Conservation (phyloP, 2,797 vertebrate genomes). For the Gymnocypris eckloni region DNA sequence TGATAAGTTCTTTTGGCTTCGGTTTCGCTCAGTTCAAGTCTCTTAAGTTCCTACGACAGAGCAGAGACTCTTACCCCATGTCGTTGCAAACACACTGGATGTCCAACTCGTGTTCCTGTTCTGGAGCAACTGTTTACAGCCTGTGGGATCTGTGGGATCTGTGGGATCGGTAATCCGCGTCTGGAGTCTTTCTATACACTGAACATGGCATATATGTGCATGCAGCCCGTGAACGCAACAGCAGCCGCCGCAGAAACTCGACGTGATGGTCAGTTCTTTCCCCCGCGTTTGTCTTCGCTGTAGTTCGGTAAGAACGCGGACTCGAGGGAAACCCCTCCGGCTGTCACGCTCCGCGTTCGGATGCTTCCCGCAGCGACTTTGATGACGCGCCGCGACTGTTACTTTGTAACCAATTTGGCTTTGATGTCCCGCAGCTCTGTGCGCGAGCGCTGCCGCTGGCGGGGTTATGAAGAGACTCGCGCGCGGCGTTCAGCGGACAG, state of each 20-base stretch:
- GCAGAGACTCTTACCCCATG: slow-evolving; percentile 74
- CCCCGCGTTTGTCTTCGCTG: slow-evolving; percentile 21
- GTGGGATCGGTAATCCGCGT: background rate
- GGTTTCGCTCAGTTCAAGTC: background rate
- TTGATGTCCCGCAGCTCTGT: slow-evolving; percentile 21
- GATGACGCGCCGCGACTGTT: slow-evolving; percentile 31
- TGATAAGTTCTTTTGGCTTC: background rate
- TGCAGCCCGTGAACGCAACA: slow-evolving; percentile 6
- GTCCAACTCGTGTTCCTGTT: slow-evolving; percentile 13
- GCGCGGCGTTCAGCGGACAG: slow-evolving; percentile 45
- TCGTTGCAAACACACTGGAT: slow-evolving; percentile 61
- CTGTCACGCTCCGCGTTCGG: background rate
- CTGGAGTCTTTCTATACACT: background rate
- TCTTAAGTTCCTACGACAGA: background rate
- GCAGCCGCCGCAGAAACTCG: slow-evolving; percentile 33
- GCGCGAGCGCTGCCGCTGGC: slow-evolving; percentile 18
- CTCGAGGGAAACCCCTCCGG: slow-evolving; percentile 12
- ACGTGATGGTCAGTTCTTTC: slow-evolving; percentile 24
- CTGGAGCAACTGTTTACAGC: slow-evolving; percentile 6
- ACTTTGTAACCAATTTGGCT: slow-evolving; percentile 27
- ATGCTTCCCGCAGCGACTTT: slow-evolving; percentile 21
- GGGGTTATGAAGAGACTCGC: slow-evolving; percentile 38
- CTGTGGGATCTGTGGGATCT: slow-evolving; percentile 5
- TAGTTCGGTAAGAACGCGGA: slow-evolving; percentile 53
- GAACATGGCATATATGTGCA: background rate